phyloP scores from a whole-genome alignment of 2,888 invertebrate species.

The Andrena hattorfiana region DNA sequence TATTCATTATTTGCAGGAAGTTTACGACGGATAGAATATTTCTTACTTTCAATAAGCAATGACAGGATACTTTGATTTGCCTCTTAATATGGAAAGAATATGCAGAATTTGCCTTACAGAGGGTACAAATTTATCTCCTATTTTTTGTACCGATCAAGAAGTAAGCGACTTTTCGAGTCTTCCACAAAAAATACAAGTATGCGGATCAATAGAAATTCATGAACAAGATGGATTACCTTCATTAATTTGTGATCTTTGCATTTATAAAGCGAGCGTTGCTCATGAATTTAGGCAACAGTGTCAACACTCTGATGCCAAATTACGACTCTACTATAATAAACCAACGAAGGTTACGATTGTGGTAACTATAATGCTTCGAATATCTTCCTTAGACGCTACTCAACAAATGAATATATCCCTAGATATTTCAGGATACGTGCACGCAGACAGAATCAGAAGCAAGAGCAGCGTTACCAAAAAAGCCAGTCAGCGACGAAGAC shows the following conservation, averaged over 20 bases:
- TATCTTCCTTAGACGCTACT: background rate
- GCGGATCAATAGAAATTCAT: conserved; percentile 82
- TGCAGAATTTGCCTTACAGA: conserved; percentile 83
- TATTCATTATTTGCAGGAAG: conserved; percentile 47
- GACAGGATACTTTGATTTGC: conserved; percentile 79
- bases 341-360: conserved; percentile 75
- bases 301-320: conserved; percentile 81
- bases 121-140: conserved; percentile 79
- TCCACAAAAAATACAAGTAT: conserved; percentile 81
- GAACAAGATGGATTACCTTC: conserved; percentile 83
- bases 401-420: conserved; percentile 1
- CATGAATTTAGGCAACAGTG: conserved; percentile 83
- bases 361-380: conserved; percentile 66
- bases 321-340: conserved; percentile 82
- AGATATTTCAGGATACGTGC: conserved; percentile 77
- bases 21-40: conserved; percentile 17
- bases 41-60: conserved; percentile 67
- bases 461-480: conserved; percentile 75
- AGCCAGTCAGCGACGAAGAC: conserved; percentile 69
- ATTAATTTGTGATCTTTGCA: conserved; percentile 81
- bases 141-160: conserved; percentile 79
- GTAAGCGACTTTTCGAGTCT: conserved; percentile 75
- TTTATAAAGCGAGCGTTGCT: conserved; percentile 82
- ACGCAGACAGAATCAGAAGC: conserved; percentile 81
- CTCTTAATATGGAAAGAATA: conserved; percentile 81